phyloP scores from a whole-genome alignment of 2,113 vertebrate genomes.

The Pluvianellus socialis region DNA sequence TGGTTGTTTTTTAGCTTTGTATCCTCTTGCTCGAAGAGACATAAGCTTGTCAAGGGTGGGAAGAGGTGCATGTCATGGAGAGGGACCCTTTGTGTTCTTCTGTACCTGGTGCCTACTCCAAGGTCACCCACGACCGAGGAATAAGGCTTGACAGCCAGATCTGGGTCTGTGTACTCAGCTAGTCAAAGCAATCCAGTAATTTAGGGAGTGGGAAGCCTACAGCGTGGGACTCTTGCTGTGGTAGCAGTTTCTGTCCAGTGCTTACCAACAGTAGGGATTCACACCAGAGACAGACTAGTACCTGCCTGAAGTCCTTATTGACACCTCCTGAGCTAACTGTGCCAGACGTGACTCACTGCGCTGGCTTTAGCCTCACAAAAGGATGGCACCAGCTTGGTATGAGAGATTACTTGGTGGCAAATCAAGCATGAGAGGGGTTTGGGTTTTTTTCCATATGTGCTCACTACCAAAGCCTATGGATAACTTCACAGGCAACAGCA shows the following conservation, averaged over 20 bases:
- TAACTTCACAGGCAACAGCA: background rate
- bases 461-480: background rate
- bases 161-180: background rate
- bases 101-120: background rate
- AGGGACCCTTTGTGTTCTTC: background rate
- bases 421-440: accelerated
- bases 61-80: accelerated
- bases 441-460: accelerated
- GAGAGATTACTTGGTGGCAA: background rate
- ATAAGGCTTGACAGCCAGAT: background rate
- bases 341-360: background rate
- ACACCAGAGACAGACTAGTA: background rate
- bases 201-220: background rate
- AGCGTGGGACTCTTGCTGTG: background rate
- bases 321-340: background rate
- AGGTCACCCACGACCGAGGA: background rate
- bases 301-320: background rate
- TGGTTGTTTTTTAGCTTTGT: background rate
- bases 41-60: background rate
- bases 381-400: background rate
- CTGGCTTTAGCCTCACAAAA: background rate
- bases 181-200: background rate
- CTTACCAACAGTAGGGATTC: background rate
- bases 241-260: background rate
- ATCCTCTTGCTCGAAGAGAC: background rate